Conservation (phyloP, 2,113 vertebrate species). For the Oceanites oceanicus region DNA sequence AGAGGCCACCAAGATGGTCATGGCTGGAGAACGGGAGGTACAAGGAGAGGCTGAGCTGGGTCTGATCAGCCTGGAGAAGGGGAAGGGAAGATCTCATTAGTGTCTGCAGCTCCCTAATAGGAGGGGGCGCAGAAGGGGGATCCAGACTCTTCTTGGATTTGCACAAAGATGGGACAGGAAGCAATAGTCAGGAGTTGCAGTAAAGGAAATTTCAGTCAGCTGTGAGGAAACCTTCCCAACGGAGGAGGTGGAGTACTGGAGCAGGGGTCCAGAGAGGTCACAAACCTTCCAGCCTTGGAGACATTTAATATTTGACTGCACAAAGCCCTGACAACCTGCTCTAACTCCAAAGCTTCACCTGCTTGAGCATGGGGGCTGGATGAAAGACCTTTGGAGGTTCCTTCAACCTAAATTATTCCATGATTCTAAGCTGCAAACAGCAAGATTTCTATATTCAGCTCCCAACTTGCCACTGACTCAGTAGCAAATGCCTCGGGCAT, state of each 20-base stretch:
- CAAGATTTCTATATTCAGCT: not conserved
- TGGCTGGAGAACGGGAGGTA: not conserved
- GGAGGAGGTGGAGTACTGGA: not conserved
- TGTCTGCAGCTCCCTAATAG: not conserved
- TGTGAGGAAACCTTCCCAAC: not conserved
- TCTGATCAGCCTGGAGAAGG: not conserved
- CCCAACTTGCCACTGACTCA: not conserved
- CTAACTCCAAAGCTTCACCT: not conserved
- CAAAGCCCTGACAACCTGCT: not conserved
- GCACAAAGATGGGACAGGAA: not conserved
- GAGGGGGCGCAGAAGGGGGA: not conserved
- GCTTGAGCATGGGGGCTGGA: rapidly evolving
- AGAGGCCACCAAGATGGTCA: not conserved
- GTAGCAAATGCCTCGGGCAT: not conserved
- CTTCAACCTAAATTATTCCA: not conserved
- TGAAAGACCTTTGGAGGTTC: not conserved
- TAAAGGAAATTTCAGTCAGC: not conserved
- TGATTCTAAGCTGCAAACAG: not conserved
- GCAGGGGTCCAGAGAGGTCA: not conserved
- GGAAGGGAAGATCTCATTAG: not conserved
- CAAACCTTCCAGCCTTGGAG: not conserved
- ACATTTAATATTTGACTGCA: not conserved
- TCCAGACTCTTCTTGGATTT: not conserved
- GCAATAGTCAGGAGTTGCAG: not conserved
- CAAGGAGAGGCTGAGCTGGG: not conserved